phyloP scores from a whole-genome alignment of 30 jellyfish, hydroid and myxozoan species.

The Chrysaora quinquecirrha region DNA sequence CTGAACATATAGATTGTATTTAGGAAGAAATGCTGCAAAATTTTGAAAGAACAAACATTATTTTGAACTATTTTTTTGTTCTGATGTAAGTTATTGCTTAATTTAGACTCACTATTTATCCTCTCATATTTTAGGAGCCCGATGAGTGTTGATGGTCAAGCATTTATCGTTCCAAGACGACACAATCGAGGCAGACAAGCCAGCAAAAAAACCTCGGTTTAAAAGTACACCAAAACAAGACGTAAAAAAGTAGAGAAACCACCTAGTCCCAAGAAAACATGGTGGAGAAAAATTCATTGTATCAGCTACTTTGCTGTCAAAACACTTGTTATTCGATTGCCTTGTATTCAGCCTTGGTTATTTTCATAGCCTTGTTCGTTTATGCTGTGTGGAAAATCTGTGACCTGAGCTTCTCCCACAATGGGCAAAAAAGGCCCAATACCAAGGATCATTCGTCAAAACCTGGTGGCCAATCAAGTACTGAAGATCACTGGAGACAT shows the following conservation, averaged over 20 bases:
- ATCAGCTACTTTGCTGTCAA: constrained; percentile 59
- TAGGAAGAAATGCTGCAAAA: no score
- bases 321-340: constrained; percentile 47
- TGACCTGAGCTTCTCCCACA: constrained; percentile 23
- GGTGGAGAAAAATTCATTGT: constrained; percentile 60
- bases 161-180: constrained; percentile 59
- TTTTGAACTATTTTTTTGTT: no score
- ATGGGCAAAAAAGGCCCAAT: neutral
- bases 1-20: no score
- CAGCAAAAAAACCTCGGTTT: constrained; percentile 46
- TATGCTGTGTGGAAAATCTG: constrained; percentile 64
- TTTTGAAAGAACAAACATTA: no score
- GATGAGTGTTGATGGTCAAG: constrained; percentile 70
- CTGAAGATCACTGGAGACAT: no score
- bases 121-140: constrained; percentile 69
- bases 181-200: constrained; percentile 58
- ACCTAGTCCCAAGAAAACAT: constrained; percentile 37
- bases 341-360: constrained; percentile 24
- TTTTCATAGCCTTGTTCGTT: constrained; percentile 35
- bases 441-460: neutral
- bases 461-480: neutral
- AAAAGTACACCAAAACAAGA: constrained; percentile 65
- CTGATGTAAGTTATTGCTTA: no score
- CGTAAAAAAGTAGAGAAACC: constrained; percentile 40
- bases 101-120: no score